Base-by-base conservation (phyloP, 1,140 invertebrate species). In the Periplaneta americana region DNA sequence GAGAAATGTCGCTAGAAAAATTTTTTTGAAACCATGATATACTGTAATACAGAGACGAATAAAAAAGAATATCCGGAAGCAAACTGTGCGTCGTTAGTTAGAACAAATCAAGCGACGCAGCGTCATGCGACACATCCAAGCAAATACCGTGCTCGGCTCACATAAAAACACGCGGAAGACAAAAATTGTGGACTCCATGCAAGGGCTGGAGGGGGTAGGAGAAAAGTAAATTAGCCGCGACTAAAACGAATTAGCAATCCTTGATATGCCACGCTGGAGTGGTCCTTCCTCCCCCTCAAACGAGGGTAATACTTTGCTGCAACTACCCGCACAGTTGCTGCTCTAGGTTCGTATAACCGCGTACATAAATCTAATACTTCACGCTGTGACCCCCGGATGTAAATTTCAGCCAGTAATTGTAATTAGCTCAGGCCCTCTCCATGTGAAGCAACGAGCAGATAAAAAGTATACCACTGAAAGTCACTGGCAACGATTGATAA, bases 211-310 rank as follows among this genome's bases (percentile, higher is more conserved):
- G 22, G n/a, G 48, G 48, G 15, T 28, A 28, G 48, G 22, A 66
- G 33, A 28, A 22, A 78, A 78, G 77, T 39, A 78, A 78, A 78
- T 78, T 78, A 78, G 22, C 39, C 77, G 77, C 77, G 22, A 37
- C 77, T 78, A 78, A 78, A 78, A 78, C 77, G 39, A 78, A 78
- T 78, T 78, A 78, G 77, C 77, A 78, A 78, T 78, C 77, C 77
- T 78, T 78, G 77, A 78, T 78, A 78, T 78, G 34, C 77, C 48
- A 28, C 13, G 48, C 48, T 66, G 48, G 48, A 28, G 48, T 28
- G 48, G 48, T 28, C 48, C 0, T 66, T 0, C 39, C 39, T 48
- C 39, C 39, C 39, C 39, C 39, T 48, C 8, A 48, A 48, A 48
- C 39, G 17, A 48, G 39, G 39, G 39, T 6, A 48, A 15, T 48